Conservation (phyloP, 2,113 vertebrate genomes). For the Panthera uncia region DNA sequence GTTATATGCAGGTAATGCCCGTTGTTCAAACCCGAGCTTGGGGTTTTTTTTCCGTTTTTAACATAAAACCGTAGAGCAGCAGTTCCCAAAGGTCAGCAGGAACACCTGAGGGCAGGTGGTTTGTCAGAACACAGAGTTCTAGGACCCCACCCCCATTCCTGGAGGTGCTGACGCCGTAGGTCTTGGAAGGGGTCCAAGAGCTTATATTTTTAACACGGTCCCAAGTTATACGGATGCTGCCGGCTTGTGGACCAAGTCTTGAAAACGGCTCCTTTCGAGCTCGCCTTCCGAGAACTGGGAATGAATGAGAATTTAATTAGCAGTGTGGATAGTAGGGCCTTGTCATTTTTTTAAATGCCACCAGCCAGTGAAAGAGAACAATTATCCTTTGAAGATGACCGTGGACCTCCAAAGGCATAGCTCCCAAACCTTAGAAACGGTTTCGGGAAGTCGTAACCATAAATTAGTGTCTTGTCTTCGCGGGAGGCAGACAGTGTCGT, state of each 20-base stretch:
- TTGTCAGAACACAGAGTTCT: not conserved
- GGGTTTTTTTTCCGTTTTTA: not conserved
- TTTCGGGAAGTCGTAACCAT: not conserved
- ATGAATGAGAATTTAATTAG: not conserved
- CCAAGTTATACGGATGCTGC: not conserved
- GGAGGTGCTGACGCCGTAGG: not conserved
- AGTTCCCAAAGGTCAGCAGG: not conserved
- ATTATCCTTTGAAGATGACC: not conserved
- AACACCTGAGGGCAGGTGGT: not conserved
- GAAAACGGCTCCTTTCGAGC: not conserved
- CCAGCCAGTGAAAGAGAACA: not conserved
- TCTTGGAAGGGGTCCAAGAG: not conserved
- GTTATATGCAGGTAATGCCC: conserved; percentile 86
- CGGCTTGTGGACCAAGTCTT: not conserved
- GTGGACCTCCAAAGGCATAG: not conserved
- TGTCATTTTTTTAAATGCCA: not conserved
- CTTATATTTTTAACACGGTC: not conserved
- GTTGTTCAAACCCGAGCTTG: rapidly evolving
- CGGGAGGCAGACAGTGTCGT: not conserved
- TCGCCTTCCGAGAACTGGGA: not conserved
- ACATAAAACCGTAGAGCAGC: not conserved
- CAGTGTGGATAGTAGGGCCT: not conserved
- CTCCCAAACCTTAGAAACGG: not conserved
- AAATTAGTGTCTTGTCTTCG: not conserved
- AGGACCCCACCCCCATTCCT: not conserved